A percentile compares a stretch with the other conserved stretches of the same genome.
These are phyloP conservation scores for Ceratosolen fusciceps DNA, from an alignment of 1,140 invertebrate genomes.

Conservation along the genomic window DNA sequence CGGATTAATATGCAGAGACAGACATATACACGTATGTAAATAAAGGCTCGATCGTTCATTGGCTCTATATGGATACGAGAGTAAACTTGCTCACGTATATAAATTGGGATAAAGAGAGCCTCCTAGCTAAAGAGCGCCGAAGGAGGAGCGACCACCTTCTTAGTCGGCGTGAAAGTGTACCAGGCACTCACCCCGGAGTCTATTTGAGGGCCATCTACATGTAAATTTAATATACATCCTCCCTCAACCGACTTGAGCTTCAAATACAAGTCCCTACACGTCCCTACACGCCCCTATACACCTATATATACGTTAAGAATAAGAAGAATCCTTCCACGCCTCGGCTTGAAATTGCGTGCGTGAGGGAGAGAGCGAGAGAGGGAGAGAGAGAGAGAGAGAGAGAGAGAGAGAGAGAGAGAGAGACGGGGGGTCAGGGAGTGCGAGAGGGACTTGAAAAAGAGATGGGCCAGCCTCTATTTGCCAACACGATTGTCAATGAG, in stretches of 20 bases:
- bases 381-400: constrained; percentile 11
- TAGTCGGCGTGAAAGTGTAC: constrained; percentile 16
- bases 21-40: not conserved
- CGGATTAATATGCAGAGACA: not conserved
- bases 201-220: constrained; percentile 53
- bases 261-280: not conserved
- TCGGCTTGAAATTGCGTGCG: not conserved
- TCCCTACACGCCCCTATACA: constrained; percentile 15
- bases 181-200: constrained; percentile 40
- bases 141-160: not conserved
- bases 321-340: not conserved
- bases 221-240: constrained; percentile 52
- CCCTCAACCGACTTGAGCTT: not conserved
- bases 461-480: constrained; percentile 39
- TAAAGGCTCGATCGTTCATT: too few relatives aligned
- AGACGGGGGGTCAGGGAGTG: not conserved
- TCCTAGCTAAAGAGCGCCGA: not conserved
- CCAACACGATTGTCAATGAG: constrained; percentile 48
- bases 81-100: not conserved
- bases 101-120: not conserved
- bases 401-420: not conserved
- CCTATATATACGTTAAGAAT: constrained; percentile 41
- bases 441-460: not conserved
- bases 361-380: not conserved
- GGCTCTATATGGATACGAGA: too few relatives aligned